Base-by-base conservation (phyloP, 1,140 invertebrate genomes). In the Rhopalosiphum maidis region DNA sequence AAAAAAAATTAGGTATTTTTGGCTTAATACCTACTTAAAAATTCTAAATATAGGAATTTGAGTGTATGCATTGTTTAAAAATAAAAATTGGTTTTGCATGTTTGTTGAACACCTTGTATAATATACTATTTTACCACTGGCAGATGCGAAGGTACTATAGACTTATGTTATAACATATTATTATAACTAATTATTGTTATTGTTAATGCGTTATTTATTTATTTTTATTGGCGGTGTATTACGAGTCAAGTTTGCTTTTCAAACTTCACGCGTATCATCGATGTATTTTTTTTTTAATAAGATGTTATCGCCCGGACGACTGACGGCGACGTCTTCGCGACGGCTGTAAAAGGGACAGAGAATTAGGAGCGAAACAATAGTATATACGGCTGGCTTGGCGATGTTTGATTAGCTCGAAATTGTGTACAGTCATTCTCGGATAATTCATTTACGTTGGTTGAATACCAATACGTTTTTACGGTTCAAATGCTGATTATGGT, bases 321-420 rank as follows among this genome's bases (percentile, higher is more conserved):
- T 30, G 86, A 87, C 30, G 30, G 85, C 43, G 43, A 25, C 30
- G 23, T 88, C 2, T 15, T 87, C 43, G n/a, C 18, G 87, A 51
- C 46, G 46, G n/a, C 48, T 48, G 86, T 48, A 48, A 51, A 51
- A 88, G 48, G 86, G 86, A 88, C 21, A 48, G n/a, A n/a, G n/a
- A 88, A 88, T 43, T 43, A 87, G 15, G 25, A n/a, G 0, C 43
- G n/a, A 51, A 18, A 86, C 87, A 87, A 87, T 87, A 46, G n/a
- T 48, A 30, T 68, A 9, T n/a, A 22, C 60, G 60, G 11, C 37
- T 37, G 23, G 7, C 37, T 7, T 37, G 35, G 23, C 41, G 30
- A 88, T 88, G 25, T 88, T 48, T 48, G 86, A 88, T 88, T n/a
- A 48, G 86, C 8, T 48, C 21, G 21, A 88, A 88, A 88, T 88